Percentiles rank a stretch among this genome's conserved stretches.
These are phyloP conservation scores for Heterodera filipjevi DNA, from an alignment of 2,888 invertebrate genomes.

Conservation along the genomic window DNA sequence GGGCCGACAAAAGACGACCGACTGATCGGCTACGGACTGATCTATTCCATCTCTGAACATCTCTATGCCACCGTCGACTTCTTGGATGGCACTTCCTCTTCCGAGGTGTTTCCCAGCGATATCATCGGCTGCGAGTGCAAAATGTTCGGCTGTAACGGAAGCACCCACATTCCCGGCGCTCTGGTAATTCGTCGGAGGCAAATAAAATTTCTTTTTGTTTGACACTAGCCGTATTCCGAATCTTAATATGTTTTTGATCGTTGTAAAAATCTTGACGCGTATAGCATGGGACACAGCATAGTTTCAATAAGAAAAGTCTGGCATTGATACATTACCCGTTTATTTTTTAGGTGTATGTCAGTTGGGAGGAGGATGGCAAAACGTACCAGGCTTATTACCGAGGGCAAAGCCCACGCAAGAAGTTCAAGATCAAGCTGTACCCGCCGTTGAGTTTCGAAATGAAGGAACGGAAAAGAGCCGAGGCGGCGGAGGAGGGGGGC, in stretches of 20 bases:
- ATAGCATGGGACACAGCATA: too few relatives aligned
- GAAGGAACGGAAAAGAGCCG: slow-evolving; percentile 3
- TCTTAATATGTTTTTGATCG: too few relatives aligned
- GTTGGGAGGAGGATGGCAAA: slow-evolving; percentile 46
- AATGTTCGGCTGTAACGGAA: slow-evolving; percentile 37
- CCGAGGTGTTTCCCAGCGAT: slow-evolving; percentile 39
- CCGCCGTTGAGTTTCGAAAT: slow-evolving; percentile 6
- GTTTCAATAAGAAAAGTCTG: too few relatives aligned
- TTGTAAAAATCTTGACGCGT: too few relatives aligned
- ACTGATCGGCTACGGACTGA: slow-evolving; percentile 28
- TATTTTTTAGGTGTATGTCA: slow-evolving; percentile 46
- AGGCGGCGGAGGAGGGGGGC: not conserved
- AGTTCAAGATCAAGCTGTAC: slow-evolving; percentile 26
- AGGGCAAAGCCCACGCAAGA: slow-evolving; percentile 35
- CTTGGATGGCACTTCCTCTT: slow-evolving; percentile 41
- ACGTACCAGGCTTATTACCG: slow-evolving; percentile 52
- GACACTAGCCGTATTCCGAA: too few relatives aligned
- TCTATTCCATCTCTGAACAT: slow-evolving; percentile 30
- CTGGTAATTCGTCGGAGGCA: slow-evolving; percentile 33
- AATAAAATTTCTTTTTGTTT: too few relatives aligned
- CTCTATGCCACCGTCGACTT: slow-evolving; percentile 67
- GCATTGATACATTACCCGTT: not conserved
- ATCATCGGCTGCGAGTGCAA: slow-evolving; percentile 45
- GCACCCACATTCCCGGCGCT: slow-evolving; percentile 42
- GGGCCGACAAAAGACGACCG: not conserved